Percentiles rank a stretch among this genome's conserved stretches.
phyloP scores from a whole-genome alignment of 2,888 invertebrate genomes.

The Lordiphosa andalusiaca region DNA sequence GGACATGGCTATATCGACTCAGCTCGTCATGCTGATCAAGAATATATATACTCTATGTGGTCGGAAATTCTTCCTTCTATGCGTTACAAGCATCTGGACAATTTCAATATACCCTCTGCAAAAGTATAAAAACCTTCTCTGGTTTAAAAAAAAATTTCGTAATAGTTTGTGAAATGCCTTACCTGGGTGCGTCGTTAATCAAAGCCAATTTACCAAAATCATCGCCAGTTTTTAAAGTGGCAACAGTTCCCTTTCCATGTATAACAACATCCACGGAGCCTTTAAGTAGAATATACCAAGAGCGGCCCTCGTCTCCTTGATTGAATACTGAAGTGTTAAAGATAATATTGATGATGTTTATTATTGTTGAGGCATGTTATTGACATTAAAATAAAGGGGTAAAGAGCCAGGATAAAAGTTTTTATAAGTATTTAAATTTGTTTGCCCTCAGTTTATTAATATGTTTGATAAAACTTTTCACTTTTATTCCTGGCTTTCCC shows the following conservation, averaged over 20 bases:
- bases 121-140: not conserved
- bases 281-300: slow-evolving; percentile 91
- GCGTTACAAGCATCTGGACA: too few species aligned
- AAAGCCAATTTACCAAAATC: slow-evolving; percentile 93
- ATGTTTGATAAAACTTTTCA: slow-evolving; percentile 17
- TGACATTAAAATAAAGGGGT: slow-evolving; percentile 11
- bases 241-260: slow-evolving; percentile 91
- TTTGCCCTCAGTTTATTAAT: too few species aligned
- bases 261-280: slow-evolving; percentile 92
- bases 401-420: slow-evolving; percentile 21
- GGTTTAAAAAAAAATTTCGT: too few species aligned
- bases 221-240: slow-evolving; percentile 90
- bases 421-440: slow-evolving; percentile 22
- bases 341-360: slow-evolving; percentile 6
- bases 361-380: slow-evolving; percentile 7
- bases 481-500: slow-evolving; percentile 10
- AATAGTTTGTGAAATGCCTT: slow-evolving; percentile 47
- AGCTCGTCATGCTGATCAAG: too few species aligned
- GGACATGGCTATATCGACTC: too few species aligned
- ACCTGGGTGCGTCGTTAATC: slow-evolving; percentile 92
- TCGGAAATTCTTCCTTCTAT: too few species aligned
- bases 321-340: slow-evolving; percentile 84
- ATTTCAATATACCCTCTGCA: too few species aligned
- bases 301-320: slow-evolving; percentile 91
- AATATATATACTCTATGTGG: too few species aligned